Conservation (phyloP, 2,888 invertebrate genomes). For the Caenorhabditis sulstoni region DNA sequence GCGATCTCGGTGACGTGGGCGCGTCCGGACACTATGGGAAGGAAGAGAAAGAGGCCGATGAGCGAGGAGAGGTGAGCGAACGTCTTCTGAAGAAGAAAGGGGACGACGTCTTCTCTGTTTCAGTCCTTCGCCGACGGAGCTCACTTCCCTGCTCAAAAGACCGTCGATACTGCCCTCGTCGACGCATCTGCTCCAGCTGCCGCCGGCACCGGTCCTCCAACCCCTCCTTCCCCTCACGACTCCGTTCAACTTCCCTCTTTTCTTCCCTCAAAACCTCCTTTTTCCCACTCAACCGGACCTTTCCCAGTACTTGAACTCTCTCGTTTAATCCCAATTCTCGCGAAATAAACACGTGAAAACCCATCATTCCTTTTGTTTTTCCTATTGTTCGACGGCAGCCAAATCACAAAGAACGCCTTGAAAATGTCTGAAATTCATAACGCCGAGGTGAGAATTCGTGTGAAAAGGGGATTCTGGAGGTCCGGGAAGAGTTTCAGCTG, state of each 20-base stretch:
- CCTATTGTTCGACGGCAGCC: too few relatives aligned
- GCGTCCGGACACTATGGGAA: constrained; percentile 37
- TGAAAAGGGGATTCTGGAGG: neutral
- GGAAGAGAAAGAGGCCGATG: constrained; percentile 41
- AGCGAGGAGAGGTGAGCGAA: constrained; percentile 20
- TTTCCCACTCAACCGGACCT: constrained; percentile 26
- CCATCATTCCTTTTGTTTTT: too few relatives aligned
- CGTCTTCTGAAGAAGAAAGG: too few relatives aligned
- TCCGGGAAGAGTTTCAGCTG: constrained; percentile 13
- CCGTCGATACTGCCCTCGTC: too few relatives aligned
- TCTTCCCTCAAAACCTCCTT: constrained; percentile 31
- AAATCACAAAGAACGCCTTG: too few relatives aligned
- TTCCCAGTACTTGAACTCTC: constrained; percentile 36
- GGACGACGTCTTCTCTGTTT: too few relatives aligned
- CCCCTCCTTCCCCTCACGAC: constrained; percentile 24
- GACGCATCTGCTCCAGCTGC: constrained; percentile 26
- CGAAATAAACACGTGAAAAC: constrained; percentile 8
- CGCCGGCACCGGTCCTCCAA: constrained; percentile 12
- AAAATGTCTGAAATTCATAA: constrained; percentile 57
- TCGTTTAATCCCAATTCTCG: neutral
- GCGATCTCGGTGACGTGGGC: constrained; percentile 55
- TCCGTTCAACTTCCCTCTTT: constrained; percentile 13
- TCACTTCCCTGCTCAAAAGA: too few relatives aligned
- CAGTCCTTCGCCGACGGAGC: neutral
- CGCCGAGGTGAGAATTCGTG: constrained; percentile 40